These are phyloP conservation scores for Lepidonotus clava DNA, from an alignment of 2,888 invertebrate genomes.

Conservation along the genomic window DNA sequence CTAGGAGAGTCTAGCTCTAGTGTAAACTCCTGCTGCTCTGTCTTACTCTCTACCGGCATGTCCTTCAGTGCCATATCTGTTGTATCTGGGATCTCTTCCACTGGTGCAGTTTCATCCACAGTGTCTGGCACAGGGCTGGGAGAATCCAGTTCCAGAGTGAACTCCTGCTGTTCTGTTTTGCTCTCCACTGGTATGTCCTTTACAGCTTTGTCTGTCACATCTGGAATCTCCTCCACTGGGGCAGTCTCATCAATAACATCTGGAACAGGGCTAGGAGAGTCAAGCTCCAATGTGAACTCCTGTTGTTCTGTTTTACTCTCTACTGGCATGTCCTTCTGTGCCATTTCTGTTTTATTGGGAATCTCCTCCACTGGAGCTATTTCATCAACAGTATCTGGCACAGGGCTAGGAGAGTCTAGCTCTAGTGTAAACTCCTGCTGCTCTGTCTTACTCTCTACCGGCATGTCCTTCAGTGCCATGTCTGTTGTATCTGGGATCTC, in stretches of 20 bases:
- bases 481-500: conserved; percentile 12
- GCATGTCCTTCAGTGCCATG: conserved; percentile 25
- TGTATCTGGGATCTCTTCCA: conserved; percentile 17
- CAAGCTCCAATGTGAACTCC: conserved; percentile 26
- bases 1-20: background rate
- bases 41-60: conserved; percentile 33
- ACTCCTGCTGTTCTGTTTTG: conserved; percentile 18
- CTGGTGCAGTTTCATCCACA: background rate
- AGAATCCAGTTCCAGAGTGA: conserved; percentile 19
- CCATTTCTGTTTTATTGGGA: conserved; percentile 26
- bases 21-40: conserved; percentile 35
- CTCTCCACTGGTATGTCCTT: conserved; percentile 55
- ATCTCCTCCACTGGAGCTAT: background rate
- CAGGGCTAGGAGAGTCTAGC: background rate
- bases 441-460: conserved; percentile 2
- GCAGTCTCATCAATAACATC: conserved; percentile 3
- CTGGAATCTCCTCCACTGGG: background rate
- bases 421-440: conserved; percentile 25
- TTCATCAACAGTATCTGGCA: conserved; percentile 8
- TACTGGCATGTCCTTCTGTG: conserved; percentile 54
- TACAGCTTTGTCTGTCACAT: conserved; percentile 46
- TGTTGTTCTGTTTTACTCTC: conserved; percentile 39
- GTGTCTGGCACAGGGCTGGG: conserved; percentile 37
- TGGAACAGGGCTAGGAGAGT: background rate
- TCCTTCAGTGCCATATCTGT: conserved; percentile 27